phyloP scores from a whole-genome alignment of 2,113 vertebrate genomes.

The Dipodomys spectabilis region DNA sequence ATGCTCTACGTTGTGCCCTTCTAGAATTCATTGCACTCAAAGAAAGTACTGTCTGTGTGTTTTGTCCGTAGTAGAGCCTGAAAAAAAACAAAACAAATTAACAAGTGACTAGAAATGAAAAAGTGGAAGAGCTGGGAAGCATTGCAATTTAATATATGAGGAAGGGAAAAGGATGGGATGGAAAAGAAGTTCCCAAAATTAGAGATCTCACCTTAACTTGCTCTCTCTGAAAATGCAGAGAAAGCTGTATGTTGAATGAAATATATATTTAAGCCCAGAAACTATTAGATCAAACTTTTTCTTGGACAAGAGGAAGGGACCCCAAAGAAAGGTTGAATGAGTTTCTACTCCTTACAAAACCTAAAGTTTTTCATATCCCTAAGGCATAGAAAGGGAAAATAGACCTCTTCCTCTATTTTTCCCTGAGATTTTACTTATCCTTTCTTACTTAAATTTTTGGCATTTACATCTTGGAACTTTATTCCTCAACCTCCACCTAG shows the following conservation, averaged over 20 bases:
- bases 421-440: constrained; percentile 42
- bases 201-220: constrained; percentile 8
- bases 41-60: background rate
- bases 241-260: background rate
- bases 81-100: background rate
- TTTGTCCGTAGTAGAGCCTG: background rate
- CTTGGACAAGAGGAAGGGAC: constrained; percentile 3
- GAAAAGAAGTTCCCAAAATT: background rate
- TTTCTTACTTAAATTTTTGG: constrained; percentile 62
- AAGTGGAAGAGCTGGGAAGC: background rate
- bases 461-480: constrained; percentile 44
- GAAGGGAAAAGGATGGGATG: background rate
- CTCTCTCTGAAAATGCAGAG: background rate
- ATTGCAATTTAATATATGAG: background rate
- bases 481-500: background rate
- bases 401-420: constrained; percentile 48
- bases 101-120: background rate
- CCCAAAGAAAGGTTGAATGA: background rate
- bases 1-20: background rate
- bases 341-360: background rate
- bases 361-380: background rate
- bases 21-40: constrained; percentile 25
- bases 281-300: background rate
- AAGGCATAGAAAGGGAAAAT: constrained; percentile 15
- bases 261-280: background rate